Evolutionary conservation across 2,888 invertebrate genomes (phyloP).

Genomic region (Pyrrhosoma nymphula): DNA sequence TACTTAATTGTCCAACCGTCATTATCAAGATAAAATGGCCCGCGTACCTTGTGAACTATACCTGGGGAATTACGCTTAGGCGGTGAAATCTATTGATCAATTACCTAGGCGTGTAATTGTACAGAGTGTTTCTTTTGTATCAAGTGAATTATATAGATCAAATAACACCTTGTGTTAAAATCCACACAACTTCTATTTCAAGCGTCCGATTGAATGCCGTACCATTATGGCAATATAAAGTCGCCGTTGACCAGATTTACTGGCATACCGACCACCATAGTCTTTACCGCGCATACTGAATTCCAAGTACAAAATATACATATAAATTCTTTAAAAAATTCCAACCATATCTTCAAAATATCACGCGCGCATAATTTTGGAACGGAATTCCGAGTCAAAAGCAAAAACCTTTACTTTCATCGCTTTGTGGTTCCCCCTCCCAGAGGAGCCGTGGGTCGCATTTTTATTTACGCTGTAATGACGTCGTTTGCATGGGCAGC

Average conservation of each 20-base stretch:
- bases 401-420: not conserved
- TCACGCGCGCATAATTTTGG: not conserved
- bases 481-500: constrained; percentile 20
- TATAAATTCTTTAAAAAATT: not conserved
- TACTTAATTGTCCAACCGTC: too few species aligned
- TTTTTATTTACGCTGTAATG: constrained; percentile 14
- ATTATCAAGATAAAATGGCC: too few species aligned
- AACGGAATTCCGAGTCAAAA: not conserved
- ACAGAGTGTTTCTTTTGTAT: too few species aligned
- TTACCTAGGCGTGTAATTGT: too few species aligned
- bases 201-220: too few species aligned
- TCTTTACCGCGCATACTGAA: not conserved
- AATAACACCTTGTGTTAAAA: too few species aligned
- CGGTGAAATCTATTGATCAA: too few species aligned
- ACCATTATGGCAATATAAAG: too few species aligned
- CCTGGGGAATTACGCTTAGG: too few species aligned
- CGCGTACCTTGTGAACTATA: too few species aligned
- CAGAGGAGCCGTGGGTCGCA: not conserved
- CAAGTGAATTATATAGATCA: too few species aligned
- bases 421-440: not conserved
- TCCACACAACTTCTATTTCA: too few species aligned
- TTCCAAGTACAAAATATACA: not conserved
- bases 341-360: not conserved
- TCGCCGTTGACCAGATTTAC: not conserved
- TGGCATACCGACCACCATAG: not conserved